A percentile compares a stretch with the other conserved stretches of the same genome.
phyloP scores from a whole-genome alignment of 30 jellyfish, hydroid and myxozoan species.

The Catostylus mosaicus region DNA sequence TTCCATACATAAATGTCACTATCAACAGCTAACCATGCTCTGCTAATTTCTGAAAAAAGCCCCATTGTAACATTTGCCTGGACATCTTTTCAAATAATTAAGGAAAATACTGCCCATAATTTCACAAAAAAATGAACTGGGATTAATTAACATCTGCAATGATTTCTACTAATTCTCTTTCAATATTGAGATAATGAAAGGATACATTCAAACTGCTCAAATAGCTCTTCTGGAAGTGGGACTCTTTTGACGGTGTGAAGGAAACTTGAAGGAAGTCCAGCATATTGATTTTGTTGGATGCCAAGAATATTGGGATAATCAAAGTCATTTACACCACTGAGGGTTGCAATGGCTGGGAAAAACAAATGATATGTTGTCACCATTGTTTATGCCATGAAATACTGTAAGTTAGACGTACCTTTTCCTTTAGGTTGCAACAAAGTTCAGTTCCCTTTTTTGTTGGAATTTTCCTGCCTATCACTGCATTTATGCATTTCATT shows the following conservation, averaged over 20 bases:
- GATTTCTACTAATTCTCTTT: no score
- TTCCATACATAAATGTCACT: constrained; percentile 98
- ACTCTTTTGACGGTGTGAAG: constrained; percentile 79
- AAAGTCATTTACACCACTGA: constrained; percentile 91
- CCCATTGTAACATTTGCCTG: constrained; percentile 98
- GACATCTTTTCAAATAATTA: constrained; percentile 65
- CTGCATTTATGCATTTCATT: no score
- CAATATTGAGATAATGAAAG: constrained; percentile 32
- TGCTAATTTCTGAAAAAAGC: constrained; percentile 95
- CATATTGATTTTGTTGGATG: constrained; percentile 28
- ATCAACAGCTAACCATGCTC: constrained; percentile 99
- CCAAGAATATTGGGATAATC: constrained; percentile 81
- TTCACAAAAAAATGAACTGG: no score
- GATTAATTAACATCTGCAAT: no score
- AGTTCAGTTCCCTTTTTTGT: no score
- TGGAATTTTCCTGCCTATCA: no score
- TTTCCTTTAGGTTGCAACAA: no score
- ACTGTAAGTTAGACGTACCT: no score
- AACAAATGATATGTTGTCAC: no score
- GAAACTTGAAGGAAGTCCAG: constrained; percentile 39
- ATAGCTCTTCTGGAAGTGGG: constrained; percentile 95
- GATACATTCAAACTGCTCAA: constrained; percentile 97
- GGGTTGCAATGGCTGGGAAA: constrained; percentile 37
- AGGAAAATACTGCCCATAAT: no score
- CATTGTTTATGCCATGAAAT: no score